phyloP scores from a whole-genome alignment of 2,113 vertebrate genomes.

The Pteropus alecto region DNA sequence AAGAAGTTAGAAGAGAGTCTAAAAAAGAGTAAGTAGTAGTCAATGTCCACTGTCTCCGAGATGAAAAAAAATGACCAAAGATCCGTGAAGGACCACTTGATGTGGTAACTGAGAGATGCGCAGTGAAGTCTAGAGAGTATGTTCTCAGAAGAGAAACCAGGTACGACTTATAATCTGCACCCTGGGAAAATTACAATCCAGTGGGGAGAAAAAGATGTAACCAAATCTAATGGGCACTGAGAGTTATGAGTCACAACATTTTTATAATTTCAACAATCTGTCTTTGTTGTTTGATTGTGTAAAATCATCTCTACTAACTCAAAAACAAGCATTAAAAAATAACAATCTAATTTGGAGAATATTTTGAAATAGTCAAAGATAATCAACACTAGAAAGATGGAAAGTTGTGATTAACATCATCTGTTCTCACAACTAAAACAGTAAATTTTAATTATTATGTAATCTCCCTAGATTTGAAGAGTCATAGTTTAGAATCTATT shows the following conservation, averaged over 20 bases:
- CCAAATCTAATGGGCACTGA: not conserved
- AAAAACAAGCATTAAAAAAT: slow-evolving; percentile 11
- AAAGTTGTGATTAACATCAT: not conserved
- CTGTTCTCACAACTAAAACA: not conserved
- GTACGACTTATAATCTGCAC: not conserved
- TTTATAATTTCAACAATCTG: not conserved
- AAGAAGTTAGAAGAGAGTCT: not conserved
- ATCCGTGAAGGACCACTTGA: not conserved
- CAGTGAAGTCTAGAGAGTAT: not conserved
- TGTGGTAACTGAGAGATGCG: not conserved
- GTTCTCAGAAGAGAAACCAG: not conserved
- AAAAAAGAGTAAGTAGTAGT: not conserved
- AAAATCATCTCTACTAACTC: not conserved
- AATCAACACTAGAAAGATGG: not conserved
- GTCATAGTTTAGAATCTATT: not conserved
- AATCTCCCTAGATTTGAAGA: not conserved
- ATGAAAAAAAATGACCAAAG: not conserved
- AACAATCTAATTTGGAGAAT: not conserved
- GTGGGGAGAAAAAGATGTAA: not conserved
- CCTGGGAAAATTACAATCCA: not conserved
- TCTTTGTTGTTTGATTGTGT: not conserved
- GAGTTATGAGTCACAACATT: not conserved
- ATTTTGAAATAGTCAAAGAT: not conserved
- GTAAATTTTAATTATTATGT: not conserved
- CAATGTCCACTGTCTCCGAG: not conserved